Percentiles rank a stretch among this genome's conserved stretches.
Evolutionary conservation across 1,140 invertebrate genomes (phyloP).

Genomic region (Aphidius gifuensis): DNA sequence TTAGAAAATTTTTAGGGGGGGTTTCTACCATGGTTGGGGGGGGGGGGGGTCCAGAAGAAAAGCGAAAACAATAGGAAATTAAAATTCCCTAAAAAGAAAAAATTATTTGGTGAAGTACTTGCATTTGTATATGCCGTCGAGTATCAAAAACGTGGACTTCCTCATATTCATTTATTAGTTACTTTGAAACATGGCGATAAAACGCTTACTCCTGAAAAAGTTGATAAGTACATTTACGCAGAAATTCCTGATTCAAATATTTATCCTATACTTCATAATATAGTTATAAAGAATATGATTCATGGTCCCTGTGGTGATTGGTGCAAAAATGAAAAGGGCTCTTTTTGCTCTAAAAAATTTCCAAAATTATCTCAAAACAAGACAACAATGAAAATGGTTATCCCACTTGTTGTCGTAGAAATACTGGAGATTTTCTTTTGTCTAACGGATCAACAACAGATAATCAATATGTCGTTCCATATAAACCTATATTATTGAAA

Average conservation of each 20-base stretch:
- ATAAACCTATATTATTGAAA: slow-evolving; percentile 16
- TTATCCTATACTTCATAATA: slow-evolving; percentile 16
- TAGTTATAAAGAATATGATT: slow-evolving; percentile 28
- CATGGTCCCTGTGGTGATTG: no score
- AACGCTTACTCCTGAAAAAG: slow-evolving; percentile 37
- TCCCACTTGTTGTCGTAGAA: slow-evolving; percentile 19
- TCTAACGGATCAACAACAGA: slow-evolving; percentile 2
- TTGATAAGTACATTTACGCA: slow-evolving; percentile 24
- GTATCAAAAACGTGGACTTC: no score
- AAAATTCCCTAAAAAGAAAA: no score
- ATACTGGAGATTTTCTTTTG: slow-evolving; percentile 5
- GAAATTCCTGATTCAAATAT: slow-evolving; percentile 26
- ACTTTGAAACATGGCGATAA: slow-evolving; percentile 43
- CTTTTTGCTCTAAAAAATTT: slow-evolving; percentile 35
- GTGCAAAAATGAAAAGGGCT: slow-evolving; percentile 20
- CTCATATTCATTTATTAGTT: slow-evolving; percentile 27
- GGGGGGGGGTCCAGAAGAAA: no score
- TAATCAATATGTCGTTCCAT: slow-evolving; percentile 17
- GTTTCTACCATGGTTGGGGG: no score
- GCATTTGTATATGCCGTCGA: no score
- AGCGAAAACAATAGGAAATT: no score
- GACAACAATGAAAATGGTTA: slow-evolving; percentile 39
- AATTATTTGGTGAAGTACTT: no score
- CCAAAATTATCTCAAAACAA: slow-evolving; percentile 35
- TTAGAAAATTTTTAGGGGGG: no score